Base-by-base conservation (phyloP, 2,888 invertebrate genomes). In the Neoascia interrupta region DNA sequence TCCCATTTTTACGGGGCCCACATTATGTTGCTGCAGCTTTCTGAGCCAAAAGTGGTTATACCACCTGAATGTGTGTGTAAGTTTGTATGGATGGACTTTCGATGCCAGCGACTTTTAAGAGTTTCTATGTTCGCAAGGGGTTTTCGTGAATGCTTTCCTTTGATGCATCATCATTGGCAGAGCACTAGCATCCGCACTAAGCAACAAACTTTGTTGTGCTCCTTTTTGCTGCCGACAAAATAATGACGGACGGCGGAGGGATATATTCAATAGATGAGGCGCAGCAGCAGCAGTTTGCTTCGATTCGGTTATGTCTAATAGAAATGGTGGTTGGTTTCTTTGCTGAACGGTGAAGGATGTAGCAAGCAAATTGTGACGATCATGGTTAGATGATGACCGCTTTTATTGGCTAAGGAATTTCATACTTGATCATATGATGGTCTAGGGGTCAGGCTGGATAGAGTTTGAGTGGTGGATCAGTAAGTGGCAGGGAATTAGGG, bases 61-160 rank as follows among this genome's bases (percentile, higher is more conserved):
- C n/a, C n/a, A n/a, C n/a, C n/a, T n/a, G n/a, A n/a, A n/a, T n/a
- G n/a, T n/a, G n/a, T n/a, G n/a, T n/a, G n/a, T n/a, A n/a, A n/a
- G n/a, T n/a, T n/a, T n/a, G 53, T 60, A 39, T 64, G 51, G 58
- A 63, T 70, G 45, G 70, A 64, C 43, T 51, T 73, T 64, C 43
- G 16, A 53, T 36, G 28, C 13, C 21, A 18, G 36, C 37, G 37
- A 39, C 31, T n/a, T 13, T 54, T 70, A 28, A 53, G 43, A 43
- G 51, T 43, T 51, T 58, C 64, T 53, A 41, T 51, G 49, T 21
- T 37, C 8, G 47, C 39, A 51, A 63, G 43, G 31, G 23, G 53
- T 53, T 51, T 51, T 43, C 8, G 43, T 21, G n/a, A n/a, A 8
- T 56, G 28, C 23, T 63, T 63, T 43, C 19, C 69, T 49, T 47